Evolutionary conservation across 1,140 invertebrate species (phyloP), one percentile per base, ranked within the genome.

Genomic region (Brachionus paranguensis): DNA sequence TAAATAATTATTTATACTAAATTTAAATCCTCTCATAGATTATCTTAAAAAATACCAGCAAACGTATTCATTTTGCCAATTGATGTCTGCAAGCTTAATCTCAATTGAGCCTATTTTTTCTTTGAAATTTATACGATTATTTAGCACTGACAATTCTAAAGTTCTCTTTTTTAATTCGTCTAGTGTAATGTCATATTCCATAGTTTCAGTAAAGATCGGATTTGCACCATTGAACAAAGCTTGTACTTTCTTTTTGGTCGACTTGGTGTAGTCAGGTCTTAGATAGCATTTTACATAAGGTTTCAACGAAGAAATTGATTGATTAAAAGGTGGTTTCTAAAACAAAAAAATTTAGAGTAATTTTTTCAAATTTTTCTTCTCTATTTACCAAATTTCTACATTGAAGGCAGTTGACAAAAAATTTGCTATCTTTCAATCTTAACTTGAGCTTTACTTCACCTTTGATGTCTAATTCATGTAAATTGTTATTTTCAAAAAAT

Each of bases 231-330:
- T 83, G n/a, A 83, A 68, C 5, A 83, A 24, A 29, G 81, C 60
- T 47, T 70, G 60, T 0, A 68, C 81, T 55, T 83, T 83, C 47
- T 68, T 68, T 55, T 83, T 83, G 3, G 81, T 70, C 6, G 64
- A 33, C 70, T 83, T 83, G 11, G 17, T 70, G 7, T 47, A 68
- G 17, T 83, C 81, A 0, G 81, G 81, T 17, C 60, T 68, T 17
- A 83, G n/a, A 27, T 83, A 83, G 47, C 81, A 83, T 55, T 83
- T 83, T 12, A 68, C 60, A 72, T 83, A 83, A n/a, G 81, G 64
- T 55, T 72, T 68, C n/a, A 81, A 4, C 5, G 81, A 83, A 33
- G 60, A 83, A 17, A 53, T n/a, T 5, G 60, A 83, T 55, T 83
- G 60, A 72, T 72, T 83, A 45, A 45, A 45, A 12, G 64, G 47